A percentile compares a stretch with the other conserved stretches of the same genome.
phyloP scores from a whole-genome alignment of 2,797 vertebrate genomes.

The Semotilus atromaculatus region DNA sequence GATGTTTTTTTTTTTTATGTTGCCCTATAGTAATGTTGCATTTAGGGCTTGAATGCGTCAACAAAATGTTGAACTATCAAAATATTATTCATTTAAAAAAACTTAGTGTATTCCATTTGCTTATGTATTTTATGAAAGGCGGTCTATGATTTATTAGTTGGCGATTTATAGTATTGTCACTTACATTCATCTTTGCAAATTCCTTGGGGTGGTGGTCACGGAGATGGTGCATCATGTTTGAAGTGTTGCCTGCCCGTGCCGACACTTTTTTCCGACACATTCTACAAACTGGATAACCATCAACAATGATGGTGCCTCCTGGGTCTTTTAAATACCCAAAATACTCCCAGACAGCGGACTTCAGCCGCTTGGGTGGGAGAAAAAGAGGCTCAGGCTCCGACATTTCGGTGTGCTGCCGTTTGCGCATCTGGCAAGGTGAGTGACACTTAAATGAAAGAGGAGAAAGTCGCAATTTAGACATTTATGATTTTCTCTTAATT shows the following conservation, averaged over 20 bases:
- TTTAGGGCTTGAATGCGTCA: neutral
- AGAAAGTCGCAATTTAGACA: slow-evolving; percentile 40
- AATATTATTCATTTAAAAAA: neutral
- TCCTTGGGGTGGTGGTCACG: slow-evolving; percentile 52
- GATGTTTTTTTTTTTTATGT: neutral
- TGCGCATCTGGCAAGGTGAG: slow-evolving; percentile 36
- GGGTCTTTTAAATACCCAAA: slow-evolving; percentile 57
- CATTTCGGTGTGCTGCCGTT: slow-evolving; percentile 28
- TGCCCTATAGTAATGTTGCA: neutral
- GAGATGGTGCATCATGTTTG: slow-evolving; percentile 57
- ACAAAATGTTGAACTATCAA: neutral
- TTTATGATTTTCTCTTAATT: slow-evolving; percentile 9
- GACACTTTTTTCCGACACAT: slow-evolving; percentile 54
- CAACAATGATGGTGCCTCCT: slow-evolving; percentile 46
- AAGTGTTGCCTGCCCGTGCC: slow-evolving; percentile 54
- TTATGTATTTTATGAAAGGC: neutral
- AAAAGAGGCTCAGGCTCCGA: slow-evolving; percentile 19
- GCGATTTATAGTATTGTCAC: slow-evolving; percentile 19
- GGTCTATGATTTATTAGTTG: neutral
- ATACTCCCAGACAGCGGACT: slow-evolving; percentile 54
- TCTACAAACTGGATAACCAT: slow-evolving; percentile 57
- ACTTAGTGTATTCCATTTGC: neutral
- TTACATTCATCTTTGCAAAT: slow-evolving; percentile 32
- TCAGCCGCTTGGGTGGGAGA: slow-evolving; percentile 53
- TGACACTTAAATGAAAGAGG: slow-evolving; percentile 43